phyloP scores from a whole-genome alignment of 2,888 invertebrate species.

The Piscicola geometra region DNA sequence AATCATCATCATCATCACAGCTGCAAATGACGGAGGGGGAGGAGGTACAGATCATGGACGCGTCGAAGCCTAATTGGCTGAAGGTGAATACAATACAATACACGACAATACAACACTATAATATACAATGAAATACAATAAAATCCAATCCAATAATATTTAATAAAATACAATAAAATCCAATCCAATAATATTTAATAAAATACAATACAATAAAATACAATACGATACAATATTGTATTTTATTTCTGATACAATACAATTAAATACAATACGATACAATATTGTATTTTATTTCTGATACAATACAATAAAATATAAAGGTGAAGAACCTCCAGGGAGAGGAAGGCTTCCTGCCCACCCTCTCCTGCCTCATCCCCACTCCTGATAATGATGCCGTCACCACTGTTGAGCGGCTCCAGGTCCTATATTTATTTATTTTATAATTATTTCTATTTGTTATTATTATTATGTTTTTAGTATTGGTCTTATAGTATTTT shows the following conservation, averaged over 20 bases:
- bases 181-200: no score
- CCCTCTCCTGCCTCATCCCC: slow-evolving; percentile 44
- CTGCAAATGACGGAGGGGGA: slow-evolving; percentile 37
- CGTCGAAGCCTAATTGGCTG: slow-evolving; percentile 39
- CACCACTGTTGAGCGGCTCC: slow-evolving; percentile 43
- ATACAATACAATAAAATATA: slow-evolving; percentile 1
- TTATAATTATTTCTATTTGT: not conserved
- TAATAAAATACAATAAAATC: no score
- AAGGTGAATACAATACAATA: no score
- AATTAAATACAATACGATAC: no score
- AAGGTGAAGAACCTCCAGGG: slow-evolving; percentile 43
- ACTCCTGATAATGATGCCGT: slow-evolving; percentile 44
- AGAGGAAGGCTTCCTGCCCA: slow-evolving; percentile 44
- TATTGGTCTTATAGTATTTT: not conserved
- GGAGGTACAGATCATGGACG: slow-evolving; percentile 35
- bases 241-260: no score
- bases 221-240: no score
- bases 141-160: no score
- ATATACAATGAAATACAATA: no score
- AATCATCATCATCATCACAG: slow-evolving; percentile 27
- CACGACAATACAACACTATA: no score
- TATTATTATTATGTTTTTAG: not conserved
- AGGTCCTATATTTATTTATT: not conserved
- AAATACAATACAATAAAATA: no score
- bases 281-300: no score